Evolutionary conservation across 2,797 vertebrate genomes (phyloP).

Genomic region (Phyllotis vaccarum): DNA sequence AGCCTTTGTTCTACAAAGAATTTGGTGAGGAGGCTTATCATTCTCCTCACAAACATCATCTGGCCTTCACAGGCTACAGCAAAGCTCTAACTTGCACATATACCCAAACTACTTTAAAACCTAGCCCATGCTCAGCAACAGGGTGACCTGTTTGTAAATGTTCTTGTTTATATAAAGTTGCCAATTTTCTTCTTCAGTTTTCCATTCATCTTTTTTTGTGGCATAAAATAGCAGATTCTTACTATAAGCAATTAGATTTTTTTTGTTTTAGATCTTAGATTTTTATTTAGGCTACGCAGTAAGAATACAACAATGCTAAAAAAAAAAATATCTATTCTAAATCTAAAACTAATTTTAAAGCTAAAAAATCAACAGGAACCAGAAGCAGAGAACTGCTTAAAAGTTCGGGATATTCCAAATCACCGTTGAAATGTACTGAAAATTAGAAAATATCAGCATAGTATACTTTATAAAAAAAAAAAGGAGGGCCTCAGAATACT

Average conservation of each 20-base stretch:
- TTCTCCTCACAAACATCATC: not conserved
- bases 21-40: not conserved
- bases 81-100: not conserved
- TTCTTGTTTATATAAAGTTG: not conserved
- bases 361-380: not conserved
- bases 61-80: not conserved
- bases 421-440: constrained; percentile 19
- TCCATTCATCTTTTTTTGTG: not conserved
- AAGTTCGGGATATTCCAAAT: constrained; percentile 11
- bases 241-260: not conserved
- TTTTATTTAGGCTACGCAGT: not conserved
- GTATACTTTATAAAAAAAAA: constrained; percentile 25
- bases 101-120: not conserved
- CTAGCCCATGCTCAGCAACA: not conserved
- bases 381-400: not conserved
- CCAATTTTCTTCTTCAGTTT: not conserved
- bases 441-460: constrained; percentile 32
- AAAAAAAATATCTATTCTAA: not conserved
- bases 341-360: not conserved
- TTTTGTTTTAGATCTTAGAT: not conserved
- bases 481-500: not conserved
- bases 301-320: not conserved
- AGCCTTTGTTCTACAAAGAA: not conserved
- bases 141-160: not conserved
- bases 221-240: not conserved